Percentiles rank a stretch among this genome's conserved stretches.
Evolutionary conservation across 2,888 invertebrate species (phyloP).

Genomic region (Drosophila peninsularis): DNA sequence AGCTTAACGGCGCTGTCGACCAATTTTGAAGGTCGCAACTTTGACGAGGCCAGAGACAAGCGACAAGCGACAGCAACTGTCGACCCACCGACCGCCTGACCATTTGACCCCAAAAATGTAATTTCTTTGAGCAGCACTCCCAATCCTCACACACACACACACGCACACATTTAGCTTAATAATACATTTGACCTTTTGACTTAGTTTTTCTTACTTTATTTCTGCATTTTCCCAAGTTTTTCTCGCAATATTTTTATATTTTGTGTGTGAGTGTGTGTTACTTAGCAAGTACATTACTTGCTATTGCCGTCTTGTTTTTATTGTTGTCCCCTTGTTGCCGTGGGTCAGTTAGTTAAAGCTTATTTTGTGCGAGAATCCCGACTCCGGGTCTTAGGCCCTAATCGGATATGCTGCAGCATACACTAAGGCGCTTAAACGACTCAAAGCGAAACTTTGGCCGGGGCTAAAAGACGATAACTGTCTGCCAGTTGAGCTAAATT

Average conservation of each 20-base stretch:
- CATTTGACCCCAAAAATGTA: conserved; percentile 69
- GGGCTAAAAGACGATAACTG: background rate
- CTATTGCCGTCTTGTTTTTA: conserved; percentile 13
- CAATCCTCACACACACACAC: conserved; percentile 27
- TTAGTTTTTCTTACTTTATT: conserved; percentile 55
- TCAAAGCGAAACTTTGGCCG: background rate
- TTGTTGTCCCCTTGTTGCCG: conserved; percentile 19
- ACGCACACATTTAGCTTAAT: conserved; percentile 41
- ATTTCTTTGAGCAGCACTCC: conserved; percentile 58
- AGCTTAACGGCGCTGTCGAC: conserved; percentile 56
- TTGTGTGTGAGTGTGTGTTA: background rate
- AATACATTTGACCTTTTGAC: conserved; percentile 76
- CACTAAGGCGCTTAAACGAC: conserved; percentile 24
- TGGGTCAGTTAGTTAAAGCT: conserved; percentile 34
- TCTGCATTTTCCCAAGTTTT: conserved; percentile 18
- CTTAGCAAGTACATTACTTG: conserved; percentile 32
- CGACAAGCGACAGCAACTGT: conserved; percentile 19
- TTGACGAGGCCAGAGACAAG: conserved; percentile 40
- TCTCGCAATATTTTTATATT: conserved; percentile 3
- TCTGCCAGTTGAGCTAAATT: background rate
- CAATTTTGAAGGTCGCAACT: conserved; percentile 72
- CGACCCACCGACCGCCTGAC: conserved; percentile 44
- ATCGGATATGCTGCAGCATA: conserved; percentile 23
- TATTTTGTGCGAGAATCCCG: conserved; percentile 5
- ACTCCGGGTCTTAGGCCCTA: conserved; percentile 12